These are phyloP conservation scores for Machaerirhynchus nigripectus DNA, from an alignment of 2,113 vertebrate genomes.

Conservation along the genomic window DNA sequence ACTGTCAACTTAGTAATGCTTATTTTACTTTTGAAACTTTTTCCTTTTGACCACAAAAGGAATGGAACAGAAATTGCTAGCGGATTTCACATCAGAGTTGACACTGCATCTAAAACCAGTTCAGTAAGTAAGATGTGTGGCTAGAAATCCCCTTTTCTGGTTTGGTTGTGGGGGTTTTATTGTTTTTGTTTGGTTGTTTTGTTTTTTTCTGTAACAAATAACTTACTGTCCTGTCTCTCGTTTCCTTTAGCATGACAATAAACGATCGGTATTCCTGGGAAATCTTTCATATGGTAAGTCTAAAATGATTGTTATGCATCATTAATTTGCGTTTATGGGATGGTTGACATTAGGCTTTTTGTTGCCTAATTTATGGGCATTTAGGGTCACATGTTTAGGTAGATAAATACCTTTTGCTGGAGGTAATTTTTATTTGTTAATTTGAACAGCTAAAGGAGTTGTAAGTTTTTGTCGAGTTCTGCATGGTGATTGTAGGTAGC, in stretches of 20 bases:
- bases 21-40: not conserved
- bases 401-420: not conserved
- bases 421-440: not conserved
- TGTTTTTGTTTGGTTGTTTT: not conserved
- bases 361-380: not conserved
- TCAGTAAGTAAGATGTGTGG: conserved; percentile 66
- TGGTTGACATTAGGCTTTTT: not conserved
- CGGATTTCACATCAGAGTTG: conserved; percentile 87
- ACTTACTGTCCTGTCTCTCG: not conserved
- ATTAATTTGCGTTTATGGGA: not conserved
- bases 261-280: conserved; percentile 89
- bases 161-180: not conserved
- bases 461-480: not conserved
- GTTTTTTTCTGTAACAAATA: not conserved
- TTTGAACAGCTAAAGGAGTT: not conserved
- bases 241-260: conserved; percentile 84
- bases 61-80: conserved; percentile 86
- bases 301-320: not conserved
- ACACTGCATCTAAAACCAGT: conserved; percentile 72
- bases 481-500: not conserved
- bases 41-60: conserved; percentile 64
- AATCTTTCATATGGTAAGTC: conserved; percentile 92
- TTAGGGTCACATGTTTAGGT: not conserved
- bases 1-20: not conserved
- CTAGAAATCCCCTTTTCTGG: not conserved